phyloP scores from a whole-genome alignment of 2,113 vertebrate genomes.

The Cariama cristata region DNA sequence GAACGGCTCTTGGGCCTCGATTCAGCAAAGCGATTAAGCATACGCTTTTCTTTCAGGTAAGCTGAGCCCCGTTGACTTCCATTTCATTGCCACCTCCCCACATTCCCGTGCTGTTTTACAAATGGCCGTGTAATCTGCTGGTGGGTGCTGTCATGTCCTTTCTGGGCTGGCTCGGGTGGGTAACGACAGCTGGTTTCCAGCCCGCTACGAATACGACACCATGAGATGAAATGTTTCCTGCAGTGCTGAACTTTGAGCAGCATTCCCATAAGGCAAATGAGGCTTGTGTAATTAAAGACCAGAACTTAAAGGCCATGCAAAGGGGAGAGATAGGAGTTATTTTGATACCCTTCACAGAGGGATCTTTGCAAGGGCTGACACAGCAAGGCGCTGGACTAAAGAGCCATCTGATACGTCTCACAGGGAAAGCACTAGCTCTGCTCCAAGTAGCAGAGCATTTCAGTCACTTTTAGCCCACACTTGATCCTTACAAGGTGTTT shows the following conservation, averaged over 20 bases:
- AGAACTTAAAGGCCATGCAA: not conserved
- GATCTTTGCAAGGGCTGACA: not conserved
- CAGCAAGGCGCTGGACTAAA: not conserved
- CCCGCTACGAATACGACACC: accelerated
- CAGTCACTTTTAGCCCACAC: not conserved
- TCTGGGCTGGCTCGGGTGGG: not conserved
- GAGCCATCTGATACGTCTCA: not conserved
- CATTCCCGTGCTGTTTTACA: not conserved
- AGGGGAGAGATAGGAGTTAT: not conserved
- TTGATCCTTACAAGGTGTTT: not conserved
- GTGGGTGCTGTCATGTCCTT: not conserved
- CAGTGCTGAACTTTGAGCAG: accelerated
- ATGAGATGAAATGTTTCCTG: not conserved
- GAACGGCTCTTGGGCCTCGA: not conserved
- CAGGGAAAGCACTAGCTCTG: not conserved
- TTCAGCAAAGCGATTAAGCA: not conserved
- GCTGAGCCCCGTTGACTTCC: not conserved
- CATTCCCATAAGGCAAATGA: not conserved
- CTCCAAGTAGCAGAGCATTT: not conserved
- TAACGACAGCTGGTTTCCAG: not conserved
- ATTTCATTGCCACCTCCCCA: not conserved
- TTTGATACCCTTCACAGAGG: not conserved
- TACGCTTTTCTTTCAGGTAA: not conserved
- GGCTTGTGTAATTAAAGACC: not conserved
- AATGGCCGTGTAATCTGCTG: accelerated